phyloP scores from a whole-genome alignment of 2,888 invertebrate species.

The Lissonota sp. region DNA sequence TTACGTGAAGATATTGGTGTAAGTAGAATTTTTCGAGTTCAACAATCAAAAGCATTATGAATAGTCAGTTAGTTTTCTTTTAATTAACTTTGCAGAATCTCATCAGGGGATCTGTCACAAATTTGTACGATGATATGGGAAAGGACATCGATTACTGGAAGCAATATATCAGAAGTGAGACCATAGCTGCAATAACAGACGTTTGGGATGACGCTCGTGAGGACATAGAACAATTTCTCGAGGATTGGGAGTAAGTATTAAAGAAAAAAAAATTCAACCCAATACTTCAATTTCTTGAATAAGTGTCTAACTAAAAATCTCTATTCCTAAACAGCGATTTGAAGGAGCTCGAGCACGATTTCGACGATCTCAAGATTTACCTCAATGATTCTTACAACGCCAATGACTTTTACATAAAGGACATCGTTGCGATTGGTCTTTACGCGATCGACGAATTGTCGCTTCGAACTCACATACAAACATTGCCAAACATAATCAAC shows the following conservation, averaged over 20 bases:
- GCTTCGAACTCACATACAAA: conserved; percentile 90
- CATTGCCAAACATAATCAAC: conserved; percentile 91
- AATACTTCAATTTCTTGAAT: conserved; percentile 2
- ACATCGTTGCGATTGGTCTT: conserved; percentile 89
- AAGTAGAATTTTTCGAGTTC: conserved; percentile 58
- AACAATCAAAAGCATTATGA: no score
- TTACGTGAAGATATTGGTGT: conserved; percentile 87
- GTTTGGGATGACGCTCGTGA: conserved; percentile 92
- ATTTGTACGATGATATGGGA: conserved; percentile 84
- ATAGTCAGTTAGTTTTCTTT: conserved; percentile 9
- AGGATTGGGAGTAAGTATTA: conserved; percentile 87
- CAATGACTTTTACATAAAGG: conserved; percentile 94
- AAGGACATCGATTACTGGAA: conserved; percentile 87
- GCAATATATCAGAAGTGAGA: conserved; percentile 89
- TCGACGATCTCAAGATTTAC: conserved; percentile 89
- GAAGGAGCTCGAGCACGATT: conserved; percentile 89
- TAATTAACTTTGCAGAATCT: conserved; percentile 80
- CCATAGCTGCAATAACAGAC: conserved; percentile 87
- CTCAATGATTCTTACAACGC: conserved; percentile 91
- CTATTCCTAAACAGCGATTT: conserved; percentile 84
- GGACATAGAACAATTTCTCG: conserved; percentile 88
- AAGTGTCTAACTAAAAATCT: background rate
- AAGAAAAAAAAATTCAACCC: background rate
- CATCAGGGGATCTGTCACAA: conserved; percentile 82
- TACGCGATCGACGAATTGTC: conserved; percentile 92